Evolutionary conservation across 1,140 invertebrate species (phyloP).

Genomic region (Muscidifurax raptorellus): DNA sequence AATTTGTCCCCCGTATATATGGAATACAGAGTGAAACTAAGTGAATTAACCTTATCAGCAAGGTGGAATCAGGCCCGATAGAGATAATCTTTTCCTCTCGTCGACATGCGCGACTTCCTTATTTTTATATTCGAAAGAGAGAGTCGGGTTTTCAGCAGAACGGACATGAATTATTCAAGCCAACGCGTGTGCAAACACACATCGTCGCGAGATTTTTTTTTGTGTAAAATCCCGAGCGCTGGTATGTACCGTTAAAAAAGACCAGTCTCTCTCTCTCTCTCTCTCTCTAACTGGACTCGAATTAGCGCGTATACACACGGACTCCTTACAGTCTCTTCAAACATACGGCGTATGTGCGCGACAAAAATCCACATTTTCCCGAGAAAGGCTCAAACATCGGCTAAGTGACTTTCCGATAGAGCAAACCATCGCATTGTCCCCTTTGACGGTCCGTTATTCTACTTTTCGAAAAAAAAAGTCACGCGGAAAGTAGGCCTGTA

Average conservation of each 20-base stretch:
- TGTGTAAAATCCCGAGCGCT: background rate
- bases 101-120: background rate
- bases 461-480: background rate
- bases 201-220: conserved; percentile 1
- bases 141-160: background rate
- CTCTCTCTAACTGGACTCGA: conserved; percentile 47
- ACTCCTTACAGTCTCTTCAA: background rate
- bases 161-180: conserved; percentile 36
- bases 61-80: background rate
- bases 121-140: background rate
- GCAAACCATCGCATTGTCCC: no score
- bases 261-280: no score
- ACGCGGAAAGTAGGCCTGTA: conserved; percentile 9
- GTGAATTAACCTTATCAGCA: background rate
- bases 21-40: no score
- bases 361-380: background rate
- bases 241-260: conserved; percentile 48
- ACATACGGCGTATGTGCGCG: conserved; percentile 31
- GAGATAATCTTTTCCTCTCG: background rate
- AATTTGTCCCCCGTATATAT: no score
- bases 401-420: background rate
- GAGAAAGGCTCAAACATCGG: background rate
- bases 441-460: background rate
- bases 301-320: conserved; percentile 28
- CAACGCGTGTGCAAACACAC: background rate